Evolutionary conservation across 2,888 invertebrate genomes (phyloP), one percentile per base, ranked within the genome.

Genomic region (Drosophila lutescens): DNA sequence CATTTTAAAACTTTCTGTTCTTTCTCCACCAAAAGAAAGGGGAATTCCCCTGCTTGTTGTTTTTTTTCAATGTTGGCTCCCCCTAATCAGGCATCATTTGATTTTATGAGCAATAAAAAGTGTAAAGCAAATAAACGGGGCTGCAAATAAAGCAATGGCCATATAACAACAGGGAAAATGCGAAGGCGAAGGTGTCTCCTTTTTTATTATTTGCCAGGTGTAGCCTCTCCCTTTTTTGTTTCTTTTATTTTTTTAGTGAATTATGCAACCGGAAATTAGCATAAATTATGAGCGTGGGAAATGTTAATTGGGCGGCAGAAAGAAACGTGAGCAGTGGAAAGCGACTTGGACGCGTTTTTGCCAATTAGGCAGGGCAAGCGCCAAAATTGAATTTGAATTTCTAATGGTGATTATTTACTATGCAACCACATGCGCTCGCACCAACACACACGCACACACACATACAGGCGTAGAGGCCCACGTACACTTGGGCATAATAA

Each of bases 261-360:
- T 78, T 86, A 77, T 84, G 81, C 72, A 84, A 74, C 69, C 81
- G 69, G 59, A 79, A 87, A 87, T 83, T 85, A 79, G 66, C 76
- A 87, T 87, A 79, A 82, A 86, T 81, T 81, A 80, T 74, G 61
- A 61, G 41, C 44, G 34, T 56, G 36, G 23, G 17, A 40, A 53
- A 66, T 63, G 51, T 46, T 62, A 60, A 62, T 54, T 47, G 53
- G 53, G 53, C 34, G 40, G 47, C 43, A 32, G 15, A 56, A 32
- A 26, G 10, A 55, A 47, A 46, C 51, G 26, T 23, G 46, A 46
- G 30, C 30, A 8, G 30, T 2, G 30, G 30, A 26, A 26, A 30
- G 30, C 26, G 23, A 17, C 40, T 41, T 49, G 32, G 38, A 63
- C 57, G 47, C 54, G 51, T 46, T 32, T 49, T 57, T 80, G 68